Evolutionary conservation across 2,797 vertebrate genomes (phyloP).

Genomic region (Pogoniulus pusillus): DNA sequence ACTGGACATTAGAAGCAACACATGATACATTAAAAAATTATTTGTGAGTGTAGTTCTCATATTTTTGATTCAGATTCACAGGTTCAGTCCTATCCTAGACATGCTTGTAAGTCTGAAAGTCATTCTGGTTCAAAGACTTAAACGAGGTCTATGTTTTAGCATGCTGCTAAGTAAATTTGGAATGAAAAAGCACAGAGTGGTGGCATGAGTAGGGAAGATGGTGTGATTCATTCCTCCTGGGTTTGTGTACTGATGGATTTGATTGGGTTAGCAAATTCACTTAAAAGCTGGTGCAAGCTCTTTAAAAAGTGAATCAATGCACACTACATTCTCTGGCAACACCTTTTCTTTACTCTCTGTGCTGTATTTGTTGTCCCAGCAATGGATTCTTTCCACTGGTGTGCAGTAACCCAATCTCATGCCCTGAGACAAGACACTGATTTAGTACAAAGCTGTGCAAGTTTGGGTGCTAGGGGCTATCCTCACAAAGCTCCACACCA

Average conservation of each 20-base stretch:
- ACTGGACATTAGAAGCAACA: not conserved
- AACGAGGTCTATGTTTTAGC: not conserved
- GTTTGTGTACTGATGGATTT: not conserved
- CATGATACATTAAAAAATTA: not conserved
- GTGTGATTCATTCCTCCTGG: not conserved
- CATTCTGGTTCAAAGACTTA: not conserved
- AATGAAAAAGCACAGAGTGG: not conserved
- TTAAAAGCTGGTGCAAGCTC: not conserved
- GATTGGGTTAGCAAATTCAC: not conserved
- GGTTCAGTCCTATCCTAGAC: not conserved
- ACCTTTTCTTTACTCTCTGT: not conserved
- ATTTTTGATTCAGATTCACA: not conserved
- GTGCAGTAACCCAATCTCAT: no score
- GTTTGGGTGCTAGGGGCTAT: no score
- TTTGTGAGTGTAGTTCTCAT: not conserved
- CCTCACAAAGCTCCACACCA: no score
- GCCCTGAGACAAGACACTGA: no score
- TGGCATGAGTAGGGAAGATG: not conserved
- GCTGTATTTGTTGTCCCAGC: no score
- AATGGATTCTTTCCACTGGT: no score
- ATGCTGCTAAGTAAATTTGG: not conserved
- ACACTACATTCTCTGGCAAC: not conserved
- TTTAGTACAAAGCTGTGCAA: no score
- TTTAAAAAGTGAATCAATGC: not conserved
- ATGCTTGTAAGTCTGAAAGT: not conserved